These are phyloP conservation scores for Petroica traversi DNA, from an alignment of 2,113 vertebrate genomes.

Conservation along the genomic window DNA sequence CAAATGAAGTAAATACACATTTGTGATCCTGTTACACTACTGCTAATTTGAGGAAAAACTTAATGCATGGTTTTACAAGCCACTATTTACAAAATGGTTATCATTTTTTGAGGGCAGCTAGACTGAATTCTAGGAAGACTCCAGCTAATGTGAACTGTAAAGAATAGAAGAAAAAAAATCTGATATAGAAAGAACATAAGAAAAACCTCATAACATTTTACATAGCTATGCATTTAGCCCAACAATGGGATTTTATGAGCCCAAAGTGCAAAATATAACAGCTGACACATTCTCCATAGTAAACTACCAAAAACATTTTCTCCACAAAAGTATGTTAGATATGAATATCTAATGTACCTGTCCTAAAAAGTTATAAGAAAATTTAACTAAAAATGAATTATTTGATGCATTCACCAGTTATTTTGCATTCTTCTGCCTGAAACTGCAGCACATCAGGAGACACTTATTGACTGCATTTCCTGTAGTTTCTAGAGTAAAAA, in stretches of 20 bases:
- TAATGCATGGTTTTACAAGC: neutral
- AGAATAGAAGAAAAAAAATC: neutral
- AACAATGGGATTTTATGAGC: neutral
- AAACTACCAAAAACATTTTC: neutral
- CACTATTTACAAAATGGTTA: neutral
- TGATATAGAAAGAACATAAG: neutral
- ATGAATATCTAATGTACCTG: neutral
- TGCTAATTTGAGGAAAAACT: neutral
- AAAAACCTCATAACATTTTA: neutral
- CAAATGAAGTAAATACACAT: neutral
- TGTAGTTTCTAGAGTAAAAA: neutral
- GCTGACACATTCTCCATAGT: neutral
- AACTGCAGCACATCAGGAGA: neutral
- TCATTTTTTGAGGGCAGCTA: neutral
- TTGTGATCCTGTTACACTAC: neutral
- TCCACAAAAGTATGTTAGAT: neutral
- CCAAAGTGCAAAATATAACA: neutral
- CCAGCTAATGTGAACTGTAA: neutral
- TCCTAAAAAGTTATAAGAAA: neutral
- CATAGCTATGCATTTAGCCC: neutral
- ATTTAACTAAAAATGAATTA: neutral
- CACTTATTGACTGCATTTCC: neutral
- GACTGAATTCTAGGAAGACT: neutral
- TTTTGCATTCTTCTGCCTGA: neutral
- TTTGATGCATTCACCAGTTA: neutral